Evolutionary conservation across 2,113 vertebrate species (phyloP).

Genomic region (Hiodon alosoides): DNA sequence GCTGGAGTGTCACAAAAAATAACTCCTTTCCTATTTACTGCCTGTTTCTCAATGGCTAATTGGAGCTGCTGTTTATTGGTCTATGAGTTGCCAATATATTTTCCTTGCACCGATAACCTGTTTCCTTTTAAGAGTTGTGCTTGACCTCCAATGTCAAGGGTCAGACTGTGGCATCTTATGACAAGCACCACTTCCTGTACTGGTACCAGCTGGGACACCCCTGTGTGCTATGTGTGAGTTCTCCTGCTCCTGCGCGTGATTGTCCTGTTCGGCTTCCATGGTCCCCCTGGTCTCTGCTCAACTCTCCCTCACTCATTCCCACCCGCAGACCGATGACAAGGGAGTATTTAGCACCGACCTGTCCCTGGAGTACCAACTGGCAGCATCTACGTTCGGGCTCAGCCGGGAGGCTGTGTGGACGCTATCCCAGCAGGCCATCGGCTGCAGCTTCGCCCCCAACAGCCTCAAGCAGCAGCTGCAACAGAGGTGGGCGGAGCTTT

Average conservation of each 20-base stretch:
- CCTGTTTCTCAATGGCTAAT: too few species aligned
- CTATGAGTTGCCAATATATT: not conserved
- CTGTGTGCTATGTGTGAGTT: conserved; percentile 85
- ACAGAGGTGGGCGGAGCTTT: conserved; percentile 67
- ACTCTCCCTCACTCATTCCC: not conserved
- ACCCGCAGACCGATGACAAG: conserved; percentile 88
- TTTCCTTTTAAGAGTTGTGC: conserved; percentile 74
- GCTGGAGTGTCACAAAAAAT: too few species aligned
- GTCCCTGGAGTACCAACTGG: conserved; percentile 88
- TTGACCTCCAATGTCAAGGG: conserved; percentile 93
- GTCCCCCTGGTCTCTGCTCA: not conserved
- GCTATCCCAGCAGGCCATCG: conserved; percentile 79
- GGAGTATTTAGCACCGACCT: conserved; percentile 85
- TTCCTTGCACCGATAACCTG: not conserved
- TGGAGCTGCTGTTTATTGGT: not conserved
- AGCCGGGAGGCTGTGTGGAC: conserved; percentile 73
- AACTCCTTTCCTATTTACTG: too few species aligned
- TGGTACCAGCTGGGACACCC: conserved; percentile 86
- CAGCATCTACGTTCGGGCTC: conserved; percentile 79
- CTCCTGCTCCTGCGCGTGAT: not conserved
- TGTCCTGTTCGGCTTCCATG: not conserved
- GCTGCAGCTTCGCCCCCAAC: conserved; percentile 75
- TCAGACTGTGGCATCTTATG: conserved; percentile 76
- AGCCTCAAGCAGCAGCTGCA: conserved; percentile 70
- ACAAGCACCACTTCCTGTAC: conserved; percentile 87